Evolutionary conservation across 1,140 invertebrate species (phyloP).

Genomic region (Drosophila funebris): DNA sequence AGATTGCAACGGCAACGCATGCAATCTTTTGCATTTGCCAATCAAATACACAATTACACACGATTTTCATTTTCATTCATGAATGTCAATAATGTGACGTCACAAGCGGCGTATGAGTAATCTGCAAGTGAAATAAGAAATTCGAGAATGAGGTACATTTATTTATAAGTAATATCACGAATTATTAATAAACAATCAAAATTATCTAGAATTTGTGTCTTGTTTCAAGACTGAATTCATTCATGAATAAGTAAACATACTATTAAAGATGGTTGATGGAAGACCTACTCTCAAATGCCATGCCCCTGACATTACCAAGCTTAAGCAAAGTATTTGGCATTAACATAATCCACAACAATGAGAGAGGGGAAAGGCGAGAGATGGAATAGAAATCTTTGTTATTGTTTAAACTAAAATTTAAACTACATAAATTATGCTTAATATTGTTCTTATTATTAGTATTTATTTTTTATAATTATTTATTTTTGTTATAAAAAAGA

Average conservation of each 20-base stretch:
- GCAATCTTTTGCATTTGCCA: neutral
- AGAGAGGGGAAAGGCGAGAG: too few relatives aligned
- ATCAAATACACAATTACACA: neutral
- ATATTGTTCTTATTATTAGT: too few relatives aligned
- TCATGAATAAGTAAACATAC: neutral
- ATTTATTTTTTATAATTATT: too few relatives aligned
- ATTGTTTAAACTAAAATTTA: too few relatives aligned
- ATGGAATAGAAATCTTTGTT: too few relatives aligned
- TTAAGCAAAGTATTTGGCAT: neutral
- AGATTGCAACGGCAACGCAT: neutral
- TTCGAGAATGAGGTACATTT: too few relatives aligned
- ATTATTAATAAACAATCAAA: too few relatives aligned
- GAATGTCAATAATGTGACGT: slow-evolving; percentile 34
- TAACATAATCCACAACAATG: neutral
- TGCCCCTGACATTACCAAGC: neutral
- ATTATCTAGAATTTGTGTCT: neutral
- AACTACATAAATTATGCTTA: too few relatives aligned
- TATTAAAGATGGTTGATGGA: neutral
- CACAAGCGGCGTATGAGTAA: slow-evolving; percentile 47
- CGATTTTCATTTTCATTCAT: slow-evolving; percentile 37
- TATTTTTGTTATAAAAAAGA: too few relatives aligned
- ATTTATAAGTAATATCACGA: too few relatives aligned
- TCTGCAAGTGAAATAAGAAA: slow-evolving; percentile 30
- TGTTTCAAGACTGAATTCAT: too few relatives aligned
- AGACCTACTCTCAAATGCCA: neutral